Evolutionary conservation across 2,797 vertebrate species (phyloP), one percentile per base, ranked within the genome.

Genomic region (Perodicticus potto): DNA sequence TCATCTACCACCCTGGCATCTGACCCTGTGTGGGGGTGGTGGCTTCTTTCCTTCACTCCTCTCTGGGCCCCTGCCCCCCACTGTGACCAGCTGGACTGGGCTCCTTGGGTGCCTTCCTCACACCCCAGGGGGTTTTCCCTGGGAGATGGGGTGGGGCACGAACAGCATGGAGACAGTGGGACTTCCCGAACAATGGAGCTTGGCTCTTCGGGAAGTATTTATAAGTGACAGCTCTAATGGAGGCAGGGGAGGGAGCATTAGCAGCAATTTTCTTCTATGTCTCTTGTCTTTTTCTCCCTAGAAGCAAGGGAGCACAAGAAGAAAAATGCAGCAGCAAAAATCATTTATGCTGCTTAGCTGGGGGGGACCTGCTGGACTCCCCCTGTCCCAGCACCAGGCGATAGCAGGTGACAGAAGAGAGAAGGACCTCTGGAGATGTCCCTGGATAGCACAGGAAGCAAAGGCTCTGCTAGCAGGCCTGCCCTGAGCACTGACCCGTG

Each of bases 151-250:
- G n/a, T 40, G 25, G 37, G 57, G 29, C 10, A 23, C 4, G 23
- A 45, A 3, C 77, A 67, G 93, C 57, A 43, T 85, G 2, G 22
- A 93, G 69, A 90, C 92, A 76, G 23, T 13, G 3, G 22, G 12
- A 14, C 53, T 23, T 8, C 23, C 67, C 7, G 22, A 25, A 25
- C 0, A 43, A 61, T 2, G 0, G 85, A 73, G 32, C 57, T 86
- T 63, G 59, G 25, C 49, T 89, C 91, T 96, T 96, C 89, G 84
- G 76, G 94, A 95, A 77, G 70, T 94, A 93, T 91, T 97, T 94
- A 92, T 96, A 81, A 96, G 80, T 5, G 1, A 61, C 69, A 87
- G 61, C 76, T 93, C 80, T 88, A 78, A 89, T 78, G 93, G 77
- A 91, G 89, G 88, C 73, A 95, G 45, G n/a, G 49, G 65, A 91